Evolutionary conservation across 2,797 vertebrate species (phyloP), one percentile per base, ranked within the genome.

Genomic region (Crenuchus spilurus): DNA sequence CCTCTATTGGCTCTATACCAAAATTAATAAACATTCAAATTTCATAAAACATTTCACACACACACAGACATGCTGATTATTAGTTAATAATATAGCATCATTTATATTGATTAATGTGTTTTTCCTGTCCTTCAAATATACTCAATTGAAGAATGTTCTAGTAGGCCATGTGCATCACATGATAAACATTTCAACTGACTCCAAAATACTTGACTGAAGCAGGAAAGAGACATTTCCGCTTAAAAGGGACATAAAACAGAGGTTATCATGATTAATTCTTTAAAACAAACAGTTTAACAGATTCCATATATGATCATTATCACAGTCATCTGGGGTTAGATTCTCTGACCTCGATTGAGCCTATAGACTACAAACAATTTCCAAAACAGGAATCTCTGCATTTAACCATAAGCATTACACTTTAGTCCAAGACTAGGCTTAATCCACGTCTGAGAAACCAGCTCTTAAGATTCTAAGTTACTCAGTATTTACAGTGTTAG

Each of bases 111-210:
- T 26, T 26, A 62, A 62, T 42, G 2, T n/a, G 35, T 41, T 2
- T 42, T 42, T 13, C 2, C 13, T 55, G 31, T 31, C 10, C 0
- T 6, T 60, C 22, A 24, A 14, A 61, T 41, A 24, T 80, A 41
- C 68, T 78, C 76, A 83, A 81, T 82, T 74, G 71, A 78, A 87
- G 79, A 84, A 75, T 73, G 63, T 4, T 14, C 41, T 69, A 37
- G 9, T 30, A 22, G 33, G 6, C 4, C 11, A 4, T 20, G 11
- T 22, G 33, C 28, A 18, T 31, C 8, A 28, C 7, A 26, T 28
- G 57, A 39, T 16, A 60, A 20, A 24, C n/a, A n/a, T n/a, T n/a
- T n/a, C n/a, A n/a, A 37, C 31, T 41, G 33, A 61, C 14, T 39
- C 10, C 20, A 61, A 16, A 39, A 61, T 39, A 61, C 35, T 10